These are phyloP conservation scores for Caloenas nicobarica DNA, from an alignment of 2,113 vertebrate species.

Conservation along the genomic window DNA sequence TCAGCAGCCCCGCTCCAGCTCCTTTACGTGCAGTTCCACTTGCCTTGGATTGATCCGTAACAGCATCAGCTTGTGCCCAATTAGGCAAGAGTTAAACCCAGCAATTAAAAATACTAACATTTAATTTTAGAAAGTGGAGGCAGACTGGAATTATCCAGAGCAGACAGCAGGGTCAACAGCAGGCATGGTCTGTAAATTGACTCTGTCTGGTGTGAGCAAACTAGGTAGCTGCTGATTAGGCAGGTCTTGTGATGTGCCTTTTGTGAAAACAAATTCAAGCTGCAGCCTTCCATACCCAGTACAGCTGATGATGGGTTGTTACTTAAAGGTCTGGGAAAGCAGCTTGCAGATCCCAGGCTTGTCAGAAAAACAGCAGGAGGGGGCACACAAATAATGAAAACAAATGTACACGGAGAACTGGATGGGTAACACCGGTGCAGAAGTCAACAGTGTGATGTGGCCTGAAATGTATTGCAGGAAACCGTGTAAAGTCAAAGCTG, in stretches of 20 bases:
- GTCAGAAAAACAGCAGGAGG: constrained; percentile 49
- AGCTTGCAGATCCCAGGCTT: neutral
- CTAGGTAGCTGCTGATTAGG: constrained; percentile 55
- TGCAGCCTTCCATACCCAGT: neutral
- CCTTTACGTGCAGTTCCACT: rapidly evolving
- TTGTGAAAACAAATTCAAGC: constrained; percentile 43
- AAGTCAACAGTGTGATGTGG: neutral
- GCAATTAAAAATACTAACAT: constrained; percentile 36
- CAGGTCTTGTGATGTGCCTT: constrained; percentile 42
- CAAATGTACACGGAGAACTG: neutral
- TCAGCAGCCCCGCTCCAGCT: neutral
- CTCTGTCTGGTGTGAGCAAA: constrained; percentile 54
- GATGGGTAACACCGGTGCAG: neutral
- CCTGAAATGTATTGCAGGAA: neutral
- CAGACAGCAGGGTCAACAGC: constrained; percentile 59
- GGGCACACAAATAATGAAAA: constrained; percentile 47
- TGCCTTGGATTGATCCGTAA: neutral
- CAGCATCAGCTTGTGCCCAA: neutral
- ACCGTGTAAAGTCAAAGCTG: neutral
- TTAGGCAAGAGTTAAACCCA: constrained; percentile 31
- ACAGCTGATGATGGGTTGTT: constrained; percentile 24
- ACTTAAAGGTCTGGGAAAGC: constrained; percentile 37
- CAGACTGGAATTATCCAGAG: constrained; percentile 26
- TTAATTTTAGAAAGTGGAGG: constrained; percentile 3
- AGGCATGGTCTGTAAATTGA: constrained; percentile 49